These are phyloP conservation scores for Tympanoctomys barrerae DNA, from an alignment of 2,797 vertebrate species.

Conservation along the genomic window DNA sequence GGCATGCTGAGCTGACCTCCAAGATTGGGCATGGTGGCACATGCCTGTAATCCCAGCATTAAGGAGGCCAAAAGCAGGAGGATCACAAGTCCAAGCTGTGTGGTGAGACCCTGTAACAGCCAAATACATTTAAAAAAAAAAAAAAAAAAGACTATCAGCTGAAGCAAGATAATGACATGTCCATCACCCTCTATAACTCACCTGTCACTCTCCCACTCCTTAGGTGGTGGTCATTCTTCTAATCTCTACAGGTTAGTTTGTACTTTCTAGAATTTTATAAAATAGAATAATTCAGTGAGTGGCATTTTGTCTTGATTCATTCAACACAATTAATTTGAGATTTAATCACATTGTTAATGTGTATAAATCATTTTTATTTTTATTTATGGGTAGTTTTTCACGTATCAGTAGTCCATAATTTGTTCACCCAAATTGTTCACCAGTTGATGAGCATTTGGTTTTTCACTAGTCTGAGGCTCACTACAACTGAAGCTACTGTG, in stretches of 20 bases:
- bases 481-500: not conserved
- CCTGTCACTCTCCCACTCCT: rapidly evolving
- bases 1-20: too few relatives aligned
- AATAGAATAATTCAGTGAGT: not conserved
- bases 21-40: too few relatives aligned
- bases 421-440: not conserved
- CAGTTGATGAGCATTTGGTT: not conserved
- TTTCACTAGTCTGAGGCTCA: not conserved
- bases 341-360: not conserved
- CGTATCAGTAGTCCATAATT: not conserved
- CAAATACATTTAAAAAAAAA: too few relatives aligned
- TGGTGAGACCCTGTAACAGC: too few relatives aligned
- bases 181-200: not conserved
- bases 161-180: not conserved
- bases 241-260: not conserved
- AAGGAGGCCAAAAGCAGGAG: too few relatives aligned
- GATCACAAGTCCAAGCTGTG: too few relatives aligned
- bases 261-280: not conserved
- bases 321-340: not conserved
- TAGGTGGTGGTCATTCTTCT: not conserved
- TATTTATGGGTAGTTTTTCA: not conserved
- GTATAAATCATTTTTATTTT: not conserved
- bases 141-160: too few relatives aligned
- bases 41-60: too few relatives aligned
- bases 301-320: not conserved